phyloP scores from a whole-genome alignment of 2,113 vertebrate species.

The Osmerus mordax region DNA sequence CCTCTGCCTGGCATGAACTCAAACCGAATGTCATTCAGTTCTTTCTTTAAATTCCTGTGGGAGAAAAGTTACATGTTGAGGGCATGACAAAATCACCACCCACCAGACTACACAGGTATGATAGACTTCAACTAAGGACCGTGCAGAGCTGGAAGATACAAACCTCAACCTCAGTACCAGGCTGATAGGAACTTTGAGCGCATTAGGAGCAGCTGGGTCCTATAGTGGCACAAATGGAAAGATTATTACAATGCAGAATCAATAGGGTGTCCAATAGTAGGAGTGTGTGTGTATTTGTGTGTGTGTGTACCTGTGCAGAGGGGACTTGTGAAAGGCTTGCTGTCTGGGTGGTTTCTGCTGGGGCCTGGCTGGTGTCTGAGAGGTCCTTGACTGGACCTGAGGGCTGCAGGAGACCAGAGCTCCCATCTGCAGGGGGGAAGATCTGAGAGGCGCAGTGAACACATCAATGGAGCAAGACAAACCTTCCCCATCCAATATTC shows the following conservation, averaged over 20 bases:
- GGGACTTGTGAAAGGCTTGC: slow-evolving; percentile 69
- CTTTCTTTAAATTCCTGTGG: slow-evolving; percentile 93
- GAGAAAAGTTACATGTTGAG: slow-evolving; percentile 5
- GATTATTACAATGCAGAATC: not conserved
- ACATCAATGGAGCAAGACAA: not conserved
- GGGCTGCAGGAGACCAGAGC: slow-evolving; percentile 75
- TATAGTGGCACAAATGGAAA: slow-evolving; percentile 34
- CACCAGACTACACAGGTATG: not conserved
- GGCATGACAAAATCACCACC: not conserved
- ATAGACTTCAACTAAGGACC: not conserved
- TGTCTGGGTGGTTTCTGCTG: slow-evolving; percentile 60
- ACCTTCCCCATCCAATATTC: no score
- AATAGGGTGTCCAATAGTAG: not conserved
- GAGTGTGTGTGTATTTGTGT: slow-evolving; percentile 1
- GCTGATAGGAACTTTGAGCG: slow-evolving; percentile 82
- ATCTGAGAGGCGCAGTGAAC: slow-evolving; percentile 37
- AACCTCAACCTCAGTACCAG: slow-evolving; percentile 90
- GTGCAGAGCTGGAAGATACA: slow-evolving; percentile 17
- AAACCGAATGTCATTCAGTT: slow-evolving; percentile 97
- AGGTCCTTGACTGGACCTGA: slow-evolving; percentile 68
- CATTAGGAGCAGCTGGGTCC: slow-evolving; percentile 70
- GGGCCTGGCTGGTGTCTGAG: slow-evolving; percentile 75
- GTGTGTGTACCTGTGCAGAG: slow-evolving; percentile 49
- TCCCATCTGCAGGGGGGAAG: slow-evolving; percentile 55
- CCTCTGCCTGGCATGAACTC: slow-evolving; percentile 98